phyloP scores from a whole-genome alignment of 2,888 invertebrate genomes.

The Laspeyria flexula region DNA sequence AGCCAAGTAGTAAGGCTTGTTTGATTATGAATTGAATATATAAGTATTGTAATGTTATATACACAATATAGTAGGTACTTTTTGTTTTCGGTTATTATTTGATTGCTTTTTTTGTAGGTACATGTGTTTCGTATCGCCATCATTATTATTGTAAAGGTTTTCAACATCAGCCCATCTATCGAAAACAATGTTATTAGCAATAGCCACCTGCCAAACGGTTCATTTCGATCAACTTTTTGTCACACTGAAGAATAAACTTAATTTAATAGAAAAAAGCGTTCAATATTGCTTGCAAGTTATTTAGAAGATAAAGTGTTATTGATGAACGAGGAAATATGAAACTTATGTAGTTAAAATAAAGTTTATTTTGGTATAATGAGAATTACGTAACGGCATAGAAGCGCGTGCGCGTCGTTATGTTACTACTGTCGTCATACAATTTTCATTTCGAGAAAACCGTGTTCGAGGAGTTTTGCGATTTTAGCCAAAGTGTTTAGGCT shows the following conservation, averaged over 20 bases:
- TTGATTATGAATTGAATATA: no score
- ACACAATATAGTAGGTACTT: no score
- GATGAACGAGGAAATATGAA: conserved; percentile 11
- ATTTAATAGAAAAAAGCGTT: conserved; percentile 17
- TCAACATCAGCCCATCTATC: conserved; percentile 29
- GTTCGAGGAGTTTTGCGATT: background rate
- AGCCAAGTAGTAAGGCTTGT: no score
- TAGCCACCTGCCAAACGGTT: conserved; percentile 45
- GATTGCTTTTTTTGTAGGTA: conserved; percentile 3
- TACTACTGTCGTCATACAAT: conserved; percentile 27
- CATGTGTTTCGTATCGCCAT: background rate
- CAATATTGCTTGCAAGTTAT: conserved; percentile 24
- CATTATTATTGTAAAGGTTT: conserved; percentile 28
- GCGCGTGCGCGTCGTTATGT: conserved; percentile 25
- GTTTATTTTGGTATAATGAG: conserved; percentile 7
- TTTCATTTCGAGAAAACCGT: background rate
- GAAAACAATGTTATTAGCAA: conserved; percentile 32
- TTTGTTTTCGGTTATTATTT: background rate
- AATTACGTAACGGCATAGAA: conserved; percentile 25
- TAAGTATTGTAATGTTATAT: no score
- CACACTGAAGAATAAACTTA: conserved; percentile 22
- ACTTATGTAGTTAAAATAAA: conserved; percentile 1
- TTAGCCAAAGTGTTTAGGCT: no score
- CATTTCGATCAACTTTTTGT: conserved; percentile 26
- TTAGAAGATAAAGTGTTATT: conserved; percentile 31